Base-by-base conservation (phyloP, 2,797 vertebrate genomes). In the Alauda arvensis region DNA sequence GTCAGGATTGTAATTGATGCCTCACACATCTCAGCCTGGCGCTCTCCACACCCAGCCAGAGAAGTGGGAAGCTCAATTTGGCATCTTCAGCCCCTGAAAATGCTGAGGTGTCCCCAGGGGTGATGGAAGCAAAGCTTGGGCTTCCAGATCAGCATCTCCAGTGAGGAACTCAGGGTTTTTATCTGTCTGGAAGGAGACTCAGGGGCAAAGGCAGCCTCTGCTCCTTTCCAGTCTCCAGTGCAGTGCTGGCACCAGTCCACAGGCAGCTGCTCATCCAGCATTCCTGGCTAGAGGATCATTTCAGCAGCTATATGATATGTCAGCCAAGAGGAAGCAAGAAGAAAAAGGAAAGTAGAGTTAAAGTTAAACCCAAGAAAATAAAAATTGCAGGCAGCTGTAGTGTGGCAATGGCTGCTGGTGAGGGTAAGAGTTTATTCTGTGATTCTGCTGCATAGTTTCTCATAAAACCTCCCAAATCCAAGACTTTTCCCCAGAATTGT, bases 261-360 rank as follows among this genome's bases (percentile, higher is more conserved):
- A 60, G 89, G 93, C 94, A 95, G 94, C 87, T 45, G n/a, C 85
- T 93, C 87, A 91, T 93, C 90, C 90, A 90, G 90, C 94, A 89
- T 94, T 95, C 90, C 94, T 95, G 94, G 94, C 94, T 92, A 37
- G 80, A 77, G 88, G 83, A 95, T 85, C 90, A 42, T 90, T 94
- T 91, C 90, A 89, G 89, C 94, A 94, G 89, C 94, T 87, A 85
- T 79, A 74, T 74, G 75, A 52, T 71, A 70, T 90, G 80, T 91
- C 87, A 95, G 94, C 95, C 91, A 95, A 93, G 85, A 93, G 89
- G 87, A 95, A 95, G 85, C 91, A 92, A 92, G 93, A 91, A 91
- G 89, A 88, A 93, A 93, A 87, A 92, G 61, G 65, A 79, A 93
- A 94, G 71, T 34, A 45, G 75, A 80, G 75, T 77, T 93, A 86